A percentile compares a stretch with the other conserved stretches of the same genome.
phyloP scores from a whole-genome alignment of 2,888 invertebrate species.

The Luffia ferchaultella region DNA sequence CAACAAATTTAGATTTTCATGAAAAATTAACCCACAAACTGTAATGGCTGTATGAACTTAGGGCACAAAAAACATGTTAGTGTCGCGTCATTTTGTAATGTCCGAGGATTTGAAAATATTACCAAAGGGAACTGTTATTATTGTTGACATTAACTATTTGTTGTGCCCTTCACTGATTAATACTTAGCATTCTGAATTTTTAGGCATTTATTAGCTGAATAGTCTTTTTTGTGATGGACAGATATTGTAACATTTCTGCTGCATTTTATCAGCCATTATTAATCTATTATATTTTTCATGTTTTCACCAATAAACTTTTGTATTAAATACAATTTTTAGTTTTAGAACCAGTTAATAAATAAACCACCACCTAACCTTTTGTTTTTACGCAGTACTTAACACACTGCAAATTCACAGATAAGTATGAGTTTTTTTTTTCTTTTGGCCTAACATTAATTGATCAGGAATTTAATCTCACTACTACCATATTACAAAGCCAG shows the following conservation, averaged over 20 bases:
- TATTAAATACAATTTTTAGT: slow-evolving; percentile 67
- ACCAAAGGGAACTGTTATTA: slow-evolving; percentile 45
- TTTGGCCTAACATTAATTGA: no score
- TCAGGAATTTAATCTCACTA: no score
- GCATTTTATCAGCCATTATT: slow-evolving; percentile 65
- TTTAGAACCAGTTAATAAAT: slow-evolving; percentile 63
- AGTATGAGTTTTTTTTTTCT: no score
- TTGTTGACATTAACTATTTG: slow-evolving; percentile 59
- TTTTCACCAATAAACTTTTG: slow-evolving; percentile 68
- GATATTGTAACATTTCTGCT: slow-evolving; percentile 65
- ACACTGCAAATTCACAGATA: no score
- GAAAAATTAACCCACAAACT: slow-evolving; percentile 32
- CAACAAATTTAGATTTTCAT: slow-evolving; percentile 29
- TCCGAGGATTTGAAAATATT: slow-evolving; percentile 39
- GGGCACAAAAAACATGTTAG: slow-evolving; percentile 65
- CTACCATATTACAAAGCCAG: no score
- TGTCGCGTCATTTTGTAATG: slow-evolving; percentile 45
- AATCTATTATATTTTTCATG: slow-evolving; percentile 67
- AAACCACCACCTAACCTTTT: slow-evolving; percentile 48
- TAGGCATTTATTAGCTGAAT: slow-evolving; percentile 64
- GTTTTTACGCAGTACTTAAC: no score
- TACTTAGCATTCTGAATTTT: slow-evolving; percentile 56
- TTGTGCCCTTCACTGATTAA: slow-evolving; percentile 55
- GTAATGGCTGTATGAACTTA: slow-evolving; percentile 56
- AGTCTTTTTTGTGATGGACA: slow-evolving; percentile 61